These are phyloP conservation scores for Epizoanthus stellaris DNA, from an alignment of 92 coral and sea anemone species.

Conservation along the genomic window DNA sequence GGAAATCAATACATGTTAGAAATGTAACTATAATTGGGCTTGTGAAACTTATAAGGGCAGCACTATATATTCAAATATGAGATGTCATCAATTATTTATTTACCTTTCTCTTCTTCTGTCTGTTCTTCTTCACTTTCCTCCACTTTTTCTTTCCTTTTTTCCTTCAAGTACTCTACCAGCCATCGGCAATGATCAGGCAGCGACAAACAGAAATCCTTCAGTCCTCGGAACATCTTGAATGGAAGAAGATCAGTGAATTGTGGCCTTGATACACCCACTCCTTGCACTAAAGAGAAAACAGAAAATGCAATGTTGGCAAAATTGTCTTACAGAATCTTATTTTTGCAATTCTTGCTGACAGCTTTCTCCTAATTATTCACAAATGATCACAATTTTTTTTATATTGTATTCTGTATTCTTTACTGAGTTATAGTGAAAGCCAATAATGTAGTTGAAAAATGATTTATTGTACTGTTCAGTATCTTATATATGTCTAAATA, in stretches of 20 bases:
- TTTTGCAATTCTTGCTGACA: too few species aligned
- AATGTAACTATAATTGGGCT: too few species aligned
- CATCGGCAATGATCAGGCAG: constrained; percentile 67
- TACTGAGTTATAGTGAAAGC: too few species aligned
- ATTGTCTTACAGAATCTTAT: neutral
- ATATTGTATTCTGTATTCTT: too few species aligned
- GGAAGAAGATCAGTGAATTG: constrained; percentile 87
- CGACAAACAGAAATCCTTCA: constrained; percentile 59
- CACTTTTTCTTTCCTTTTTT: constrained; percentile 67
- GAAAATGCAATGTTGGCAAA: neutral
- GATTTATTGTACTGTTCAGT: too few species aligned
- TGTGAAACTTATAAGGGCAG: too few species aligned
- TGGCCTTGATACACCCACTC: constrained; percentile 91
- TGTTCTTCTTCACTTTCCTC: constrained; percentile 72
- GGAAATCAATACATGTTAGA: too few species aligned
- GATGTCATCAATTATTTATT: constrained; percentile 40
- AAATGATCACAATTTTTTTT: too few species aligned
- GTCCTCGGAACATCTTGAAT: constrained; percentile 66
- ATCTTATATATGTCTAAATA: too few species aligned
- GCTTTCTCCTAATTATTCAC: too few species aligned
- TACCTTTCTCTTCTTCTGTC: constrained; percentile 61
- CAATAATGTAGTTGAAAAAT: too few species aligned
- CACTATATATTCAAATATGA: neutral
- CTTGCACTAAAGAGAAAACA: constrained; percentile 72
- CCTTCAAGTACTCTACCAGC: constrained; percentile 62